These are phyloP conservation scores for Chesias legatella DNA, from an alignment of 2,888 invertebrate genomes.

Conservation along the genomic window DNA sequence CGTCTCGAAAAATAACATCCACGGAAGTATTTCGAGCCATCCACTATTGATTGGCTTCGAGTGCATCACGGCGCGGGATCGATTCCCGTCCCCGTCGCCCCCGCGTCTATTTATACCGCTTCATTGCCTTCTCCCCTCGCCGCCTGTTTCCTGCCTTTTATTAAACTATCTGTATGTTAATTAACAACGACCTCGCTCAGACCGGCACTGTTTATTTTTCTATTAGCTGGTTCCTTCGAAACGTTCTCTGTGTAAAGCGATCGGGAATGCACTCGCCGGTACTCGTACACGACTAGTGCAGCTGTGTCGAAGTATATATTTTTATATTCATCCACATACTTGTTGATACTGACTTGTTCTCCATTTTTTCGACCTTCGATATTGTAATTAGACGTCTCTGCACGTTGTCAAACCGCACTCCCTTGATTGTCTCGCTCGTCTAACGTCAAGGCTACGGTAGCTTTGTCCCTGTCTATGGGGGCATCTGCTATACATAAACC, in stretches of 20 bases:
- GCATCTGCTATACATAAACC: constrained; percentile 79
- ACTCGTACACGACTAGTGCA: constrained; percentile 31
- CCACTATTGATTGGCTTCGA: constrained; percentile 69
- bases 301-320: constrained; percentile 35
- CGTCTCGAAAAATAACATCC: background rate
- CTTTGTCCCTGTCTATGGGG: constrained; percentile 69
- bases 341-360: constrained; percentile 31
- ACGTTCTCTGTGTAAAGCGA: constrained; percentile 54
- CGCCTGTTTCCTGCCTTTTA: constrained; percentile 77
- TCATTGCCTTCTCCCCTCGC: constrained; percentile 78
- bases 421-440: constrained; percentile 54
- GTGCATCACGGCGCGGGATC: constrained; percentile 67
- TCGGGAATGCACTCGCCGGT: constrained; percentile 33
- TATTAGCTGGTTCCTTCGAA: constrained; percentile 61
- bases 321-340: constrained; percentile 33
- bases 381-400: constrained; percentile 71
- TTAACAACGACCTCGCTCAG: constrained; percentile 72
- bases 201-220: constrained; percentile 68
- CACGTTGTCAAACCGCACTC: constrained; percentile 66
- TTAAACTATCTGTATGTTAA: constrained; percentile 80
- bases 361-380: constrained; percentile 72
- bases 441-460: constrained; percentile 48
- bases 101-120: constrained; percentile 79
- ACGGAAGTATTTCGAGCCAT: constrained; percentile 32
- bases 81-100: constrained; percentile 69